A percentile compares a stretch with the other conserved stretches of the same genome.
phyloP scores from a whole-genome alignment of 1,140 invertebrate species.

The Chironomus striatipennis region DNA sequence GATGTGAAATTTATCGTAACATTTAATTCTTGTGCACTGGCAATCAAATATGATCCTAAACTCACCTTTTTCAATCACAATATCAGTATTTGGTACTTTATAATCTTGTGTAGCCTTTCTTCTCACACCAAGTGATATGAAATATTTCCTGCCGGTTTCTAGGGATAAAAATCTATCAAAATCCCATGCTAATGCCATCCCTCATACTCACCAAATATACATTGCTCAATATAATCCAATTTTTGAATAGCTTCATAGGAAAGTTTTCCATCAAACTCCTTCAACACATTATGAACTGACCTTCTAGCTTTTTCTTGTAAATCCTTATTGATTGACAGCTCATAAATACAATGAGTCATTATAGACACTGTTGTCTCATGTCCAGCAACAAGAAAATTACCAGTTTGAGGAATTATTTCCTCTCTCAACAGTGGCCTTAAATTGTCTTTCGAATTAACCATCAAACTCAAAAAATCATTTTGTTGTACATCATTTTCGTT shows the following conservation, averaged over 20 bases:
- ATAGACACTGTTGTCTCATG: conserved; percentile 44
- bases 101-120: conserved; percentile 33
- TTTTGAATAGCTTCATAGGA: conserved; percentile 36
- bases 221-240: conserved; percentile 37
- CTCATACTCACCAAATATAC: conserved; percentile 27
- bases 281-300: conserved; percentile 27
- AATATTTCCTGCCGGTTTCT: no score
- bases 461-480: conserved; percentile 34
- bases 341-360: conserved; percentile 42
- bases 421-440: conserved; percentile 28
- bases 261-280: conserved; percentile 27
- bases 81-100: conserved; percentile 34
- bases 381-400: conserved; percentile 57
- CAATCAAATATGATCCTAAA: no score
- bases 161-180: no score
- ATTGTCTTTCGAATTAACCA: conserved; percentile 42
- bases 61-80: conserved; percentile 37
- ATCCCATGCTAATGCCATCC: no score
- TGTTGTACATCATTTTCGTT: conserved; percentile 33
- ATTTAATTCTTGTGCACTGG: no score
- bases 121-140: no score
- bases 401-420: conserved; percentile 45
- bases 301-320: conserved; percentile 39
- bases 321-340: conserved; percentile 42
- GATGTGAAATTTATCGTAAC: no score